Evolutionary conservation across 2,113 vertebrate species (phyloP).

Genomic region (Scytalopus superciliaris): DNA sequence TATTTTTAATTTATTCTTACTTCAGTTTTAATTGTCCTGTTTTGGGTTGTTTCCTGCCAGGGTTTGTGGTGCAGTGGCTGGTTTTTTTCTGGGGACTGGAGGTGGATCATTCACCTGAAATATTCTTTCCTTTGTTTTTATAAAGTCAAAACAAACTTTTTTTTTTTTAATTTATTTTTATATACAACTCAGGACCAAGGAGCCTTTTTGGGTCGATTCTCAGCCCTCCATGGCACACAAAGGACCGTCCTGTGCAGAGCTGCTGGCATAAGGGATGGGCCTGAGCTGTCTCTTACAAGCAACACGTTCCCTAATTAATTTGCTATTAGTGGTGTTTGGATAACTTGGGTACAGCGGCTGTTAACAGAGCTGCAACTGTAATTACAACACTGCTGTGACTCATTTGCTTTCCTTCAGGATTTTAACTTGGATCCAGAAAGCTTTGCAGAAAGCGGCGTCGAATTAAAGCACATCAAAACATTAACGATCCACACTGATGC

Average conservation of each 20-base stretch:
- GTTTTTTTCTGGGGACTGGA: not conserved
- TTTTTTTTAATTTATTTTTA: not conserved
- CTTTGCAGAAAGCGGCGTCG: not conserved
- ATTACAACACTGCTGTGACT: not conserved
- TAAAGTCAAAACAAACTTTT: not conserved
- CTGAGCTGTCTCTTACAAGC: not conserved
- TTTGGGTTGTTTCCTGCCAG: not conserved
- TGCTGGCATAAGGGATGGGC: not conserved
- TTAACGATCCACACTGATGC: fast-evolving
- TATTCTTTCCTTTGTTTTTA: not conserved
- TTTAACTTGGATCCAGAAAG: not conserved
- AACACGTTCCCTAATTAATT: not conserved
- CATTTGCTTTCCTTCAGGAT: not conserved
- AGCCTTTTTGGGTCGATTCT: not conserved
- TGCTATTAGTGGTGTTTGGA: not conserved
- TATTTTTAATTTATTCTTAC: not conserved
- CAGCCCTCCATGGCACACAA: not conserved
- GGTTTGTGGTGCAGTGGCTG: not conserved
- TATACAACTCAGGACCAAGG: not conserved
- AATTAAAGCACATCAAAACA: not conserved
- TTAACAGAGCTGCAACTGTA: not conserved
- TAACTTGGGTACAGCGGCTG: not conserved
- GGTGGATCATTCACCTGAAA: not conserved
- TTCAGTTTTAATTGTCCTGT: not conserved
- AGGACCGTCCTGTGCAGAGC: not conserved